These are phyloP conservation scores for Characodon lateralis DNA, from an alignment of 2,797 vertebrate genomes.

Conservation along the genomic window DNA sequence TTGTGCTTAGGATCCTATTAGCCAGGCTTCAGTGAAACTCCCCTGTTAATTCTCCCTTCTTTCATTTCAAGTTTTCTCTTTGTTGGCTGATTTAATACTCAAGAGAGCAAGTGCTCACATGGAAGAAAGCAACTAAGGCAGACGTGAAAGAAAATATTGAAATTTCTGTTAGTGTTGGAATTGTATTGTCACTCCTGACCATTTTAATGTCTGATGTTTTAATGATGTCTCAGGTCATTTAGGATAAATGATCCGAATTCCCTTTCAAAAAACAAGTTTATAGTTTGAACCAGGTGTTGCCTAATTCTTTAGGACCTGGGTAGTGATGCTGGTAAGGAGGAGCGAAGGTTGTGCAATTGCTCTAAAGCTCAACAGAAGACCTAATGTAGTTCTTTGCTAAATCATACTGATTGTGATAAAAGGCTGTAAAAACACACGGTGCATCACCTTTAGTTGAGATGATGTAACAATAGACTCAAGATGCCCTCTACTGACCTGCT, in stretches of 20 bases:
- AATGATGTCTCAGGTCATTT: neutral
- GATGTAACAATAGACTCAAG: neutral
- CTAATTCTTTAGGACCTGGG: neutral
- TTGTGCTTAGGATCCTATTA: constrained; percentile 67
- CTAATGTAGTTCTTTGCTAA: neutral
- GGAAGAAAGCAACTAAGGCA: constrained; percentile 38
- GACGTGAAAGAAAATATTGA: constrained; percentile 38
- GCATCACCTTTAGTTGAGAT: neutral
- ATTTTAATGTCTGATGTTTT: constrained; percentile 9
- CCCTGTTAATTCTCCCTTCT: constrained; percentile 45
- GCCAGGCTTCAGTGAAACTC: constrained; percentile 56
- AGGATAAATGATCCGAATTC: neutral
- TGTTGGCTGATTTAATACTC: constrained; percentile 50
- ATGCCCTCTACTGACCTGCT: neutral
- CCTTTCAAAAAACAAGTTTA: neutral
- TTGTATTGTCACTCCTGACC: neutral
- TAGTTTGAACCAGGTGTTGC: neutral
- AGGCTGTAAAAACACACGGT: neutral
- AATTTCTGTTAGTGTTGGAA: constrained; percentile 40
- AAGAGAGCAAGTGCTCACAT: constrained; percentile 45
- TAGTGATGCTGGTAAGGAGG: neutral
- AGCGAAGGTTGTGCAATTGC: neutral
- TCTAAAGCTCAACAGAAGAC: neutral
- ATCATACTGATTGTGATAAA: neutral
- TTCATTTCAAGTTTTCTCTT: constrained; percentile 35